Conservation (phyloP, 2,888 invertebrate genomes). For the Chydorus sphaericus region DNA sequence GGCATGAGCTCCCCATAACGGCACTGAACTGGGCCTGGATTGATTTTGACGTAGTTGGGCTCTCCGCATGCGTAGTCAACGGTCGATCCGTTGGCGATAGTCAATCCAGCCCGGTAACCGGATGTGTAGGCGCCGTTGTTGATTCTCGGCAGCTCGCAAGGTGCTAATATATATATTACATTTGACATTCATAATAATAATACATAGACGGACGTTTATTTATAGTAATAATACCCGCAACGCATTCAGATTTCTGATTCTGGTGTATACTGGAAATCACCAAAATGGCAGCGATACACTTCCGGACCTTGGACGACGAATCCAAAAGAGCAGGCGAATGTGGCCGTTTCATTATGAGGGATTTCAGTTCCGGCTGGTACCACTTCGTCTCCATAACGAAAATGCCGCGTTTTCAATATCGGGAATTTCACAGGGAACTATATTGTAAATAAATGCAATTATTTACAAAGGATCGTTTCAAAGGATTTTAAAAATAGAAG, state of each 20-base stretch:
- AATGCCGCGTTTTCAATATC: conserved; percentile 39
- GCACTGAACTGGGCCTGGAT: conserved; percentile 41
- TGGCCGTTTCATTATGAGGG: conserved; percentile 53
- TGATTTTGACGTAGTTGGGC: conserved; percentile 30
- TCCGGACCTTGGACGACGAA: conserved; percentile 45
- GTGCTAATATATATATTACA: conserved; percentile 33
- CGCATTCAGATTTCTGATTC: conserved; percentile 57
- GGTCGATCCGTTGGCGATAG: conserved; percentile 64
- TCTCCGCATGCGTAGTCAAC: conserved; percentile 41
- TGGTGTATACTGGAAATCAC: conserved; percentile 70
- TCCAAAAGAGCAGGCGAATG: conserved; percentile 60
- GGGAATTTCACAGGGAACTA: conserved; percentile 35
- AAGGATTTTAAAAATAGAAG: no score
- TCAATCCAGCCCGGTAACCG: conserved; percentile 62
- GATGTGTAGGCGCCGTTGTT: conserved; percentile 53
- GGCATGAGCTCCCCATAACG: conserved; percentile 47
- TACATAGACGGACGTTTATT: not conserved
- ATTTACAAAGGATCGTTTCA: conserved; percentile 2
- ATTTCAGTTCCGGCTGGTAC: conserved; percentile 44
- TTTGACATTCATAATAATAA: not conserved
- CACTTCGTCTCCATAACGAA: conserved; percentile 33
- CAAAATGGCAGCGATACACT: conserved; percentile 60
- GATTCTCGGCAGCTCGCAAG: conserved; percentile 51
- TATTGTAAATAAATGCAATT: conserved; percentile 4
- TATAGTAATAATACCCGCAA: conserved; percentile 43